Base-by-base conservation (phyloP, 2,113 vertebrate genomes). In the Cyphotilapia sp. region DNA sequence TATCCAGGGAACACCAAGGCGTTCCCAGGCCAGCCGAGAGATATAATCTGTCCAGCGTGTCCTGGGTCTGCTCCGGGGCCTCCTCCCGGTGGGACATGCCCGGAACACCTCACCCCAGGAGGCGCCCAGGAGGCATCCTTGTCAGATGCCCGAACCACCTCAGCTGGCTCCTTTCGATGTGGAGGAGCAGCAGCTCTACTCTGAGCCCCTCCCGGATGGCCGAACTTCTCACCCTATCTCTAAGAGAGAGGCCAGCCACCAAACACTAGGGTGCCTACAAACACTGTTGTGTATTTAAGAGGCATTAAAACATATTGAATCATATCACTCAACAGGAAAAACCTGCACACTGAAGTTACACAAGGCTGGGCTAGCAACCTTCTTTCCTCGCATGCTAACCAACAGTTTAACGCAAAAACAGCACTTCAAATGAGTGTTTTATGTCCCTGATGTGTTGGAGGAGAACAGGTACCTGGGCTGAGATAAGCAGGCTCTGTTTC, bases 1-100 rank as follows among this genome's bases (percentile, higher is more conserved):
- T 1, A 1, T n/a, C 17, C 8, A 0, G 0, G 47, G 17, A 51
- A 1, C 47, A 1, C 0, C 17, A 9, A 51, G 17, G 17, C 1
- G 4, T 49, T 49, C 4, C 47, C 17, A 19, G 8, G 1, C 4
- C 47, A 0, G 16, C 8, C 8, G 6, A 45, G 42, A 45, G 6
- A 45, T 16, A 17, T 49, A 49, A 49, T 1, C 13, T 47, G 0
- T 47, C 42, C 42, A 47, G 42, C 14, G 3, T 47, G 42, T 47
- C 6, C 42, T 1, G 42, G 6, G 6, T 47, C 45, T 47, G 7
- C 7, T 6, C 14, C 4, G 45, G 13, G 13, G 6, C 6, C 13
- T 47, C 14, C 6, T 47, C 42, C 3, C 1, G 0, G 13, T 47
- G 42, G 42, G 42, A 45, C 42, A 13, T 42, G 1, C 33, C 33